A percentile compares a stretch with the other conserved stretches of the same genome.
Conservation (phyloP, 2,797 vertebrate genomes). For the Erethizon dorsatum region DNA sequence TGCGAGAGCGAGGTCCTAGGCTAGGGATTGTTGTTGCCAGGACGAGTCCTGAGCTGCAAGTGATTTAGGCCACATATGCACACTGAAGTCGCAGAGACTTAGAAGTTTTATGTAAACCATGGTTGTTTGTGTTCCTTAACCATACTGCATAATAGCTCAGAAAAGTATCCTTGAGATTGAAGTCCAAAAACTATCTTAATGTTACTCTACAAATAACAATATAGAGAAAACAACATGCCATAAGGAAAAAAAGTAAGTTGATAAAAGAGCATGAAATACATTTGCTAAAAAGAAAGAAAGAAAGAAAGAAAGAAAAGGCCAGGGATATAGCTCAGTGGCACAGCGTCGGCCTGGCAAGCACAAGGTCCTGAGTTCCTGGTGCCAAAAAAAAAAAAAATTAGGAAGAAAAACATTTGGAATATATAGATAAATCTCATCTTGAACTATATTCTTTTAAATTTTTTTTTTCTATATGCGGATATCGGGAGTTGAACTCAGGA, state of each 20-base stretch:
- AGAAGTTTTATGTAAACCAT: background rate
- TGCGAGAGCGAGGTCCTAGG: too few relatives aligned
- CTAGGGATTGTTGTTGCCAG: background rate
- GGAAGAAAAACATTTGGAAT: background rate
- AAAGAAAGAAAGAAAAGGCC: too few relatives aligned
- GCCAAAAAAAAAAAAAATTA: background rate
- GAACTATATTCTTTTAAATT: background rate
- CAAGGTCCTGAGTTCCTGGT: too few relatives aligned
- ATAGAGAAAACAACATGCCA: background rate
- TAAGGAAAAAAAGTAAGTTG: background rate
- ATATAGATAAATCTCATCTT: background rate
- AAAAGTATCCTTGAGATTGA: slow-evolving; percentile 18
- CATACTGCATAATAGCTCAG: background rate
- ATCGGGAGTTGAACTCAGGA: too few relatives aligned
- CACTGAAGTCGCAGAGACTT: background rate
- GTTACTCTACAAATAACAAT: background rate
- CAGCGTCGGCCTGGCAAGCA: too few relatives aligned
- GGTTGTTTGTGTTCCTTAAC: background rate
- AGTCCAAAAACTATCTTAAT: background rate
- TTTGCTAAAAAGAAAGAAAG: background rate
- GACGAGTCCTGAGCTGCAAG: background rate
- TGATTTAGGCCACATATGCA: background rate
- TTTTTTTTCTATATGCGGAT: background rate
- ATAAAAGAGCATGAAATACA: background rate
- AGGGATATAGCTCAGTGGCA: too few relatives aligned